Evolutionary conservation across 1,140 invertebrate species (phyloP), one percentile per base, ranked within the genome.

Genomic region (Euglossa dilemma): DNA sequence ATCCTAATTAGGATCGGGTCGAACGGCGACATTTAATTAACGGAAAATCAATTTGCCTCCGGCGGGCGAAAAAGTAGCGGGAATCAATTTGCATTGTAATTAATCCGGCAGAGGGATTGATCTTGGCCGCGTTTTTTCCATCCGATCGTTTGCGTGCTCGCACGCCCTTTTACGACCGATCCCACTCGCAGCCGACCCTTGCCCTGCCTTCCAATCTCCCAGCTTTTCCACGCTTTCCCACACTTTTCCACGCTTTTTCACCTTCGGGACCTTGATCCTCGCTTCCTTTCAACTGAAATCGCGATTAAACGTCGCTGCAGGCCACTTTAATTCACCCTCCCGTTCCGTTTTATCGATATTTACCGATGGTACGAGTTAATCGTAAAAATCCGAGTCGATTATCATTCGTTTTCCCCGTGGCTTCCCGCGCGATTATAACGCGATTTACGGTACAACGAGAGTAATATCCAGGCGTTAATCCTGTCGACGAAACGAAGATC

Each of bases 71-170:
- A 67, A 82, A 20, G 74, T 70, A 59, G 63, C 61, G 12, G 72
- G 72, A 50, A 76, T 83, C 73, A 83, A 83, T 83, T 78, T 78
- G 80, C 80, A 83, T 83, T 78, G 80, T 83, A 78, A 83, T 83
- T 83, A 83, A 83, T 83, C 64, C 66, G 25, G 0, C 52, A 28
- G 23, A 4, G 16, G 18, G 74, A 78, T 83, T 74, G 80, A 69
- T 78, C 50, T 74, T 43, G 28, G 23, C 18, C 47, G 8, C 63
- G 9, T 43, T 78, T 56, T 67, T 25, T 14, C 56, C 28, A 6
- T 28, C 36, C 14, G 54, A 36, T 45, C 36, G 16, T 57, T 73
- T 59, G 4, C 36, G 7, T 14, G 3, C n/a, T 6, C 56, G 36
- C 52, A 9, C 6, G 43, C 7, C 2, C n/a, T 12, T 69, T 69